These are phyloP conservation scores for Dryadula phaetusa DNA, from an alignment of 2,888 invertebrate genomes.

Conservation along the genomic window DNA sequence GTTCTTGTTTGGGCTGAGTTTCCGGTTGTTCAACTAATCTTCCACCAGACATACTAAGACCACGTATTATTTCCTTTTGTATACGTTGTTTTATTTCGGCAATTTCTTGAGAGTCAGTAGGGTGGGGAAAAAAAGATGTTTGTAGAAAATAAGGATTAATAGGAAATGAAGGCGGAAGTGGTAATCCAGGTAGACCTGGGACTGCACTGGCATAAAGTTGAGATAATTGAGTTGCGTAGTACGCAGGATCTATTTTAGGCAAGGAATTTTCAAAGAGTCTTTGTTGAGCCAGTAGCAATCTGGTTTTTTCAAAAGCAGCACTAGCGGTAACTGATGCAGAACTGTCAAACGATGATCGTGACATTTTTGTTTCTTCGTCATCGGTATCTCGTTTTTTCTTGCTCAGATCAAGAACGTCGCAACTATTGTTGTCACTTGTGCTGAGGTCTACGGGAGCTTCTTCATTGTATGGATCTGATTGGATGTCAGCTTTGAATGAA, in stretches of 20 bases:
- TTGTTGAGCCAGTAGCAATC: slow-evolving; percentile 87
- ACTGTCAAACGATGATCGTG: slow-evolving; percentile 78
- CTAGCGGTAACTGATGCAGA: slow-evolving; percentile 67
- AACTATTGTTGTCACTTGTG: slow-evolving; percentile 81
- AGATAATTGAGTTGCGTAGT: slow-evolving; percentile 86
- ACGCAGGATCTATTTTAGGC: slow-evolving; percentile 86
- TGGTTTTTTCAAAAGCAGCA: slow-evolving; percentile 81
- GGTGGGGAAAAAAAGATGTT: slow-evolving; percentile 81
- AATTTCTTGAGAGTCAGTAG: slow-evolving; percentile 84
- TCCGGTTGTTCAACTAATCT: slow-evolving; percentile 78
- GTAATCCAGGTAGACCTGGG: slow-evolving; percentile 81
- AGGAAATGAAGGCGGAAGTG: slow-evolving; percentile 85
- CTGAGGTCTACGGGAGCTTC: slow-evolving; percentile 88
- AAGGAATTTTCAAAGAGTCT: slow-evolving; percentile 85
- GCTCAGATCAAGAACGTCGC: slow-evolving; percentile 92
- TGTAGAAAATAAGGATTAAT: slow-evolving; percentile 87
- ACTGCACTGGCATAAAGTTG: slow-evolving; percentile 85
- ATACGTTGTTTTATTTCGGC: slow-evolving; percentile 88
- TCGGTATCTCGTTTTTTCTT: slow-evolving; percentile 86
- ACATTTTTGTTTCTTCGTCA: slow-evolving; percentile 66
- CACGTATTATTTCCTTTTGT: slow-evolving; percentile 86
- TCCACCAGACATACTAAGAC: slow-evolving; percentile 88
- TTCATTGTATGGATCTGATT: slow-evolving; percentile 73
- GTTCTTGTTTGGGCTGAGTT: slow-evolving; percentile 69
- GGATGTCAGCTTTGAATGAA: slow-evolving; percentile 64